phyloP scores from a whole-genome alignment of 2,888 invertebrate species.

The Lepidocyrtinus sp. region DNA sequence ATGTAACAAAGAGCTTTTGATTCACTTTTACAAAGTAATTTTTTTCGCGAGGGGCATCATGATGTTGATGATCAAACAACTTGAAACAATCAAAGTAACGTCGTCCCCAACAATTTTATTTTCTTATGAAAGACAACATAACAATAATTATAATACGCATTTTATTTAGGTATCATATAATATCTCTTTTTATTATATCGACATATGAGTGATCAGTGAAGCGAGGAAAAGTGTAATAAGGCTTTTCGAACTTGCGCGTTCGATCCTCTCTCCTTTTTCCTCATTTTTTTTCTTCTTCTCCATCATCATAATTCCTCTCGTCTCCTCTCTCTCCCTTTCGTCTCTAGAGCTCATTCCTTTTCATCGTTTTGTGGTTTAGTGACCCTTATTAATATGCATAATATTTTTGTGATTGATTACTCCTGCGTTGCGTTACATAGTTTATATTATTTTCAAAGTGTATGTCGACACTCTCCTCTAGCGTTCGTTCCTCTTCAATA shows the following conservation, averaged over 20 bases:
- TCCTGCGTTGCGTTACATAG: conserved; percentile 14
- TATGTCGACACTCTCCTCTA: conserved; percentile 11
- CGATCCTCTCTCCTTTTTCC: conserved; percentile 18
- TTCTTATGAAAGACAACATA: conserved; percentile 20
- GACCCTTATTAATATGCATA: conserved; percentile 64
- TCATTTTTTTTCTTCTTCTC: conserved; percentile 41
- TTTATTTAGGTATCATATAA: conserved; percentile 12
- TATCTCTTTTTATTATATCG: not conserved
- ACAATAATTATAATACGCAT: conserved; percentile 20
- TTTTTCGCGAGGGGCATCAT: conserved; percentile 1
- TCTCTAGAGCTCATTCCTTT: conserved; percentile 19
- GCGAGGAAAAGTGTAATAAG: not conserved
- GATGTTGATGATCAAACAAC: conserved; percentile 34
- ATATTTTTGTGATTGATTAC: conserved; percentile 62
- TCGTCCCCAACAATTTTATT: conserved; percentile 49
- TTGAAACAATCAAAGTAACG: conserved; percentile 31
- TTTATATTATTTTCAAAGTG: not conserved
- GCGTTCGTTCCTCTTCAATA: conserved; percentile 4
- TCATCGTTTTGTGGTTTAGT: conserved; percentile 55
- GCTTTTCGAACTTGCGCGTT: conserved; percentile 5
- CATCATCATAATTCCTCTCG: conserved; percentile 16
- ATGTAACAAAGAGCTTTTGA: not conserved
- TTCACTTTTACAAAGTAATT: conserved; percentile 6
- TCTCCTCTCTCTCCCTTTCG: conserved; percentile 18
- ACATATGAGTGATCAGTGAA: conserved; percentile 6